Evolutionary conservation across 2,888 invertebrate species (phyloP).

Genomic region (Hypolimnas misippus): DNA sequence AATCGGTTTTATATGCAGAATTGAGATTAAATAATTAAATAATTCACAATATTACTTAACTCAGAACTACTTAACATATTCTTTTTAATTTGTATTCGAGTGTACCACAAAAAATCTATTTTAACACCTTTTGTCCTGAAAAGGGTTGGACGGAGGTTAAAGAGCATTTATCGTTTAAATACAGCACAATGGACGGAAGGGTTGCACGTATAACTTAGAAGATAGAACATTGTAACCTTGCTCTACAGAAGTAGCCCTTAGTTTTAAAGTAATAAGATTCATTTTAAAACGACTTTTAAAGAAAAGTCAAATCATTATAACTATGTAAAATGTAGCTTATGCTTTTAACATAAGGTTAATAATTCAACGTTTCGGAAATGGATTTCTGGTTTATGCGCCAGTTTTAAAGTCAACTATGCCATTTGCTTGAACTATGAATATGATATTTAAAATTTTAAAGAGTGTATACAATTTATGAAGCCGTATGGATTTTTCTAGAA

Average conservation of each 20-base stretch:
- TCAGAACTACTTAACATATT: too few species aligned
- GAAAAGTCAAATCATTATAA: background rate
- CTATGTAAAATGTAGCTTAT: background rate
- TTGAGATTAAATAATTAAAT: too few species aligned
- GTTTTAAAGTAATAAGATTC: background rate
- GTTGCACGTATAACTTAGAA: constrained; percentile 14
- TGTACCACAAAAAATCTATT: constrained; percentile 13
- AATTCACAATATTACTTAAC: too few species aligned
- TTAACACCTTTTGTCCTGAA: constrained; percentile 21
- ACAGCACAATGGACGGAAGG: constrained; percentile 24
- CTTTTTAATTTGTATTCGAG: constrained; percentile 5
- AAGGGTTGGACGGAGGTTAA: constrained; percentile 30
- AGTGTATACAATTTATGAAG: too few species aligned
- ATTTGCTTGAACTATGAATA: constrained; percentile 1
- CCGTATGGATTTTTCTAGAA: too few species aligned
- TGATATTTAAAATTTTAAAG: background rate
- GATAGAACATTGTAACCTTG: background rate
- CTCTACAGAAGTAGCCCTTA: background rate
- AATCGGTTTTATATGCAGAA: too few species aligned
- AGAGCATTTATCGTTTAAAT: constrained; percentile 30
- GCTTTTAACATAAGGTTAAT: background rate
- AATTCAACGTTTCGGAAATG: background rate
- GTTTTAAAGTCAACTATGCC: background rate
- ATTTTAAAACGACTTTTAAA: background rate
- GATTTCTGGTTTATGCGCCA: background rate